Conservation (phyloP, 23 tunicate species). For the Trididemnum nubilum region DNA sequence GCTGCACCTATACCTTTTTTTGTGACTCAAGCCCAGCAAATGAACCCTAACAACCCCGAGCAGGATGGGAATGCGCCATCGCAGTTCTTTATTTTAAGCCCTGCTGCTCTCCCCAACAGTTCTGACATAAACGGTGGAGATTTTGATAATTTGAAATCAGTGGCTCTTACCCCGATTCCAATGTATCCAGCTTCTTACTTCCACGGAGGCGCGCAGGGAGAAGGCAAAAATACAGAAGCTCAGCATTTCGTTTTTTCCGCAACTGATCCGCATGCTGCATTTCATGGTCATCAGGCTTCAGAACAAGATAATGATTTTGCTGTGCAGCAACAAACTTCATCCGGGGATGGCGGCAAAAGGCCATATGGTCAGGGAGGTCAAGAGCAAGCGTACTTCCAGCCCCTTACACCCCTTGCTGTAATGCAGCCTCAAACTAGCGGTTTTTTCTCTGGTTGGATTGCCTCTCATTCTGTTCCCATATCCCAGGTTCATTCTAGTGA, state of each 20-base stretch:
- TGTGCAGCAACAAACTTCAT: background rate
- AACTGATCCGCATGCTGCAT: slow-evolving; percentile 32
- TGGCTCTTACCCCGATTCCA: slow-evolving; percentile 83
- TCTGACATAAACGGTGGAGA: slow-evolving; percentile 60
- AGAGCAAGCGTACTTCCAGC: slow-evolving; percentile 58
- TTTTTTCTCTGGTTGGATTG: slow-evolving; percentile 63
- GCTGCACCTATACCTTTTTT: slow-evolving; percentile 43
- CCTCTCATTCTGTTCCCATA: background rate
- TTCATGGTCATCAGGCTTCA: background rate
- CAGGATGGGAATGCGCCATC: slow-evolving; percentile 35
- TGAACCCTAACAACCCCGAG: slow-evolving; percentile 9
- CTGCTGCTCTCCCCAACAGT: slow-evolving; percentile 54
- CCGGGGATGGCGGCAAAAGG: slow-evolving; percentile 11
- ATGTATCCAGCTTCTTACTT: slow-evolving; percentile 75
- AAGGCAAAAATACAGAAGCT: slow-evolving; percentile 25
- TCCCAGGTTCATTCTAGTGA: background rate
- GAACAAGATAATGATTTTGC: background rate
- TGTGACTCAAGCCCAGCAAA: slow-evolving; percentile 56
- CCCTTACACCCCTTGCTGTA: slow-evolving; percentile 67
- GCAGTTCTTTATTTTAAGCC: slow-evolving; percentile 65
- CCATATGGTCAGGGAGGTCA: background rate
- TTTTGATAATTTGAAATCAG: slow-evolving; percentile 60
- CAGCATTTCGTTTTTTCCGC: slow-evolving; percentile 72
- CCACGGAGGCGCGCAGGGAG: slow-evolving; percentile 38
- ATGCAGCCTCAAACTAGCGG: slow-evolving; percentile 50